Conservation (phyloP, 1,140 invertebrate genomes). For the Neodiprion lecontei region DNA sequence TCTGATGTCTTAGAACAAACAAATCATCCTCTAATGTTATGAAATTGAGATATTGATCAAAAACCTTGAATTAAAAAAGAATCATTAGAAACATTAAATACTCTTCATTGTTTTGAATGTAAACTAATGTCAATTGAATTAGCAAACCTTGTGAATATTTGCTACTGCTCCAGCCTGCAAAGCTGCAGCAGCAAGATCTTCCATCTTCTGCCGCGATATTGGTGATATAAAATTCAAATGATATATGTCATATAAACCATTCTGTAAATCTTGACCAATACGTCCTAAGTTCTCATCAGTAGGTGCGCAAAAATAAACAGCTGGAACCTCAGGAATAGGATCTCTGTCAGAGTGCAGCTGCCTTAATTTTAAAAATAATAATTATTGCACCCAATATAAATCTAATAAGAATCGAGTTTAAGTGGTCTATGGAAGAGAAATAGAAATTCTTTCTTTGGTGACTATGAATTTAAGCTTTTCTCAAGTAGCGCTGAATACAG, state of each 20-base stretch:
- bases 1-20: slow-evolving; percentile 93
- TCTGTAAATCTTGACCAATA: slow-evolving; percentile 92
- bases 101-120: slow-evolving; percentile 5
- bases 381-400: slow-evolving; percentile 35
- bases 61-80: slow-evolving; percentile 67
- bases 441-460: background rate
- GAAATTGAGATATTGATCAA: slow-evolving; percentile 98
- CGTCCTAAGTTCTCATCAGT: slow-evolving; percentile 95
- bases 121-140: slow-evolving; percentile 15
- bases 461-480: no score
- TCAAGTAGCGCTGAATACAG: background rate
- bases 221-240: slow-evolving; percentile 98
- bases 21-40: slow-evolving; percentile 98
- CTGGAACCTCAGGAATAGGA: slow-evolving; percentile 96
- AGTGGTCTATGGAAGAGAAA: slow-evolving; percentile 14
- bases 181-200: slow-evolving; percentile 93
- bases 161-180: slow-evolving; percentile 87
- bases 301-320: slow-evolving; percentile 98
- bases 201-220: slow-evolving; percentile 91
- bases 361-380: slow-evolving; percentile 58
- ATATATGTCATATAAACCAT: slow-evolving; percentile 93
- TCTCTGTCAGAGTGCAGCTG: slow-evolving; percentile 94
- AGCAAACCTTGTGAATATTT: slow-evolving; percentile 85
- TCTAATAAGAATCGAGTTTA: slow-evolving; percentile 13
- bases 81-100: slow-evolving; percentile 8